Conservation (phyloP, 2,113 vertebrate genomes). For the Scomber scombrus region DNA sequence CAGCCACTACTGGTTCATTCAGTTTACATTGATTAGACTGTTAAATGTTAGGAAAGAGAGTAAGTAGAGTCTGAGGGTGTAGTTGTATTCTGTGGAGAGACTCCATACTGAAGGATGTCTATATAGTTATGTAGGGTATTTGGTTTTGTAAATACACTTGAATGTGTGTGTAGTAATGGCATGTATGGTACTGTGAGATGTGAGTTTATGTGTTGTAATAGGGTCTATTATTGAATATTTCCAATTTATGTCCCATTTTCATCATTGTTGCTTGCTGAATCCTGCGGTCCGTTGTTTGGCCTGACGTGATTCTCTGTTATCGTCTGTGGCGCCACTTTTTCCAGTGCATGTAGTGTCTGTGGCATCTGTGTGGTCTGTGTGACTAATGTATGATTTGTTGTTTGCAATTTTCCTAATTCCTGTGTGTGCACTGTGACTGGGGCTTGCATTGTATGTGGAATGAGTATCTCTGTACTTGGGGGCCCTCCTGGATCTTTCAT, state of each 20-base stretch:
- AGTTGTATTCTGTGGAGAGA: neutral
- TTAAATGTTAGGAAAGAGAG: neutral
- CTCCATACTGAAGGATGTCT: neutral
- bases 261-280: constrained; percentile 52
- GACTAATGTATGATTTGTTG: constrained; percentile 17
- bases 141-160: constrained; percentile 13
- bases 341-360: constrained; percentile 52
- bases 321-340: constrained; percentile 75
- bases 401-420: constrained; percentile 39
- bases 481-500: constrained; percentile 92
- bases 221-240: neutral
- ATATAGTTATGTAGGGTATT: constrained; percentile 15
- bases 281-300: constrained; percentile 81
- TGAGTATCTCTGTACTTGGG: constrained; percentile 88
- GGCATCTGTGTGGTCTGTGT: constrained; percentile 35
- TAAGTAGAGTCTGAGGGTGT: neutral
- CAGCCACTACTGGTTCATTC: constrained; percentile 25
- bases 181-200: neutral
- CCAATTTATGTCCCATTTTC: constrained; percentile 39
- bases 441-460: constrained; percentile 76
- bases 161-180: neutral
- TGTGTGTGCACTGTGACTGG: neutral
- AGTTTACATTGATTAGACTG: constrained; percentile 8
- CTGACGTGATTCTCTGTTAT: constrained; percentile 83
- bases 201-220: neutral